These are phyloP conservation scores for Hymenochirus boettgeri DNA, from an alignment of 2,113 vertebrate species.

Conservation along the genomic window DNA sequence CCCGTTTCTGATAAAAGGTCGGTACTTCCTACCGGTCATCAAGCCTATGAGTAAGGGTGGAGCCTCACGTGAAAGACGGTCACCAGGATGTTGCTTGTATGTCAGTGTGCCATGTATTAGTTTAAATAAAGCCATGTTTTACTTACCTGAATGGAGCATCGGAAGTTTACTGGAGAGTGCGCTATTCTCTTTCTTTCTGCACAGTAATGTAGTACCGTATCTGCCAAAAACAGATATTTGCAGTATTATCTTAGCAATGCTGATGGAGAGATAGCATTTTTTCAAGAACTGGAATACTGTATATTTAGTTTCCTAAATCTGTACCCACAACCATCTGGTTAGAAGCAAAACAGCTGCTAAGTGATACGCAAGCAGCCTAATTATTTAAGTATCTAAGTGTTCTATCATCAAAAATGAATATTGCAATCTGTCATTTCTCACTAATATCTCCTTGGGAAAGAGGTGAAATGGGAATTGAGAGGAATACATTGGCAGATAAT, in stretches of 20 bases:
- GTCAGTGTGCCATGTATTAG: no score
- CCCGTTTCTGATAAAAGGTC: no score
- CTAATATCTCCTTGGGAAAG: slow-evolving; percentile 13
- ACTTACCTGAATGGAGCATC: no score
- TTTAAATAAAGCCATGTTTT: no score
- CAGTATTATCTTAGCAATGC: background rate
- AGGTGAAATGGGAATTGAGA: slow-evolving; percentile 1
- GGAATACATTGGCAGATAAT: slow-evolving; percentile 6
- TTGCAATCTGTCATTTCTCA: slow-evolving; percentile 39
- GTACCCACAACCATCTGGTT: slow-evolving; percentile 54
- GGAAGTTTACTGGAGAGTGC: no score
- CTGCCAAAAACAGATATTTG: background rate
- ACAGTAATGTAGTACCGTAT: background rate
- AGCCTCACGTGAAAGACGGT: no score
- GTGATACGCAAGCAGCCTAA: slow-evolving; percentile 41
- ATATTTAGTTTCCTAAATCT: slow-evolving; percentile 47
- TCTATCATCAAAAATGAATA: slow-evolving; percentile 42
- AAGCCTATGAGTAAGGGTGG: no score
- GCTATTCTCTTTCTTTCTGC: no score
- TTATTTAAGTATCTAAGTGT: slow-evolving; percentile 48
- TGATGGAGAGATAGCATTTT: background rate
- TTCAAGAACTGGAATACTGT: slow-evolving; percentile 43
- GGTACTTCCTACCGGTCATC: no score
- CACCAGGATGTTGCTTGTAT: no score
- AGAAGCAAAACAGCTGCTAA: slow-evolving; percentile 52